Conservation (phyloP, 2,797 vertebrate genomes). For the Setipinna tenuifilis region DNA sequence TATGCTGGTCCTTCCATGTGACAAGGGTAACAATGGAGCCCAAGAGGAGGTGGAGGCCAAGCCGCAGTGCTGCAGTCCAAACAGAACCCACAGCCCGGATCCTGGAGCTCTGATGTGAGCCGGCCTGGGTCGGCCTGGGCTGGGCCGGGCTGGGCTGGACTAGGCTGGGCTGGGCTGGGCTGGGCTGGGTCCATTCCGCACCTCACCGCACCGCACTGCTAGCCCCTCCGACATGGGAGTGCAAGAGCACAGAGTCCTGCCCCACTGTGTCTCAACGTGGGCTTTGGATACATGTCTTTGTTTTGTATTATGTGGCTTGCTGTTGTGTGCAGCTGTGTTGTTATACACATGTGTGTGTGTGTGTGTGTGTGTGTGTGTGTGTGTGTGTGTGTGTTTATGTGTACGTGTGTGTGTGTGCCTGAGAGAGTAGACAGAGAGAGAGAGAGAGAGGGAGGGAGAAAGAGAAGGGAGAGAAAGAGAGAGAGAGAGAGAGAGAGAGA, state of each 20-base stretch:
- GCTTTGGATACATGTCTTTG: slow-evolving; percentile 21
- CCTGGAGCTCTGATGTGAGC: slow-evolving; percentile 25
- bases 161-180: no score
- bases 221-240: not conserved
- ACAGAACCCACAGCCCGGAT: slow-evolving; percentile 43
- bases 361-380: not conserved
- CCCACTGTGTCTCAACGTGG: slow-evolving; percentile 14
- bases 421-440: not conserved
- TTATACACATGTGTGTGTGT: not conserved
- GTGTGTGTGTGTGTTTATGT: not conserved
- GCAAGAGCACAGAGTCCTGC: slow-evolving; percentile 6
- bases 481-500: not conserved
- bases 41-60: slow-evolving; percentile 30
- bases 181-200: no score
- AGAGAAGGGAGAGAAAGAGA: not conserved
- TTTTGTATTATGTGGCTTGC: slow-evolving; percentile 13
- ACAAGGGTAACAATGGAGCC: not conserved
- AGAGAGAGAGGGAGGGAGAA: slow-evolving; percentile 1
- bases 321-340: not conserved
- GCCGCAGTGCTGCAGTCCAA: slow-evolving; percentile 39
- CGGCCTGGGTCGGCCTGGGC: no score
- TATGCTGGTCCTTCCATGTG: not conserved
- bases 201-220: no score
- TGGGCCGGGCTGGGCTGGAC: no score
- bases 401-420: not conserved